A percentile compares a stretch with the other conserved stretches of the same genome.
These are phyloP conservation scores for Parnassius smintheus DNA, from an alignment of 2,888 invertebrate species.

Conservation along the genomic window DNA sequence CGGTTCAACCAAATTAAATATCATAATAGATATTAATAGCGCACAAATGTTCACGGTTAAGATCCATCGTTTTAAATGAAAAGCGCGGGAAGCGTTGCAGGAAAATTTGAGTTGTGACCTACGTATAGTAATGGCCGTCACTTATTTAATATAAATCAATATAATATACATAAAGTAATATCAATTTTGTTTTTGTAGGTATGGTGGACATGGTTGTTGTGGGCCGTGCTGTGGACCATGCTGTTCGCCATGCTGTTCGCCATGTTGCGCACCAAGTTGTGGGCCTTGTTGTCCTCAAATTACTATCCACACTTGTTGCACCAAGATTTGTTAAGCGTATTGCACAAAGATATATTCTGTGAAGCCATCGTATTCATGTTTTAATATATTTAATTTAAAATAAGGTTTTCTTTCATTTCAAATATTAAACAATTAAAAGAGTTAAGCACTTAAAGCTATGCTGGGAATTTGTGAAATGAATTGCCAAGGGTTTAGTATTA, in stretches of 20 bases:
- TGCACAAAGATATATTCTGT: background rate
- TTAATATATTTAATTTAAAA: background rate
- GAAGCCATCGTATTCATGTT: background rate
- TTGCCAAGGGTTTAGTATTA: too few species aligned
- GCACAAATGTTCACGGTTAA: too few species aligned
- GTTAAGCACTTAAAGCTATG: background rate
- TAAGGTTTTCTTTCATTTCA: too few species aligned
- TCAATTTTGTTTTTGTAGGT: conserved; percentile 4
- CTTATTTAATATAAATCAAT: too few species aligned
- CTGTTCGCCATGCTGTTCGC: background rate
- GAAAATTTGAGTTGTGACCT: too few species aligned
- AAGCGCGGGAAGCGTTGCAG: too few species aligned
- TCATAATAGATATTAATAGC: too few species aligned
- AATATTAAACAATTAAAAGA: background rate
- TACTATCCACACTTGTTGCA: conserved; percentile 71
- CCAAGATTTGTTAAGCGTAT: conserved; percentile 63
- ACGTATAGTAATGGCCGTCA: too few species aligned
- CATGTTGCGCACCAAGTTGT: conserved; percentile 53
- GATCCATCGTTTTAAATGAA: too few species aligned
- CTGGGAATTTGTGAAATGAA: too few species aligned
- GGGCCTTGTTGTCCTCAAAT: conserved; percentile 55
- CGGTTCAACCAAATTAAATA: too few species aligned
- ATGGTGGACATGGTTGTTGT: too few species aligned
- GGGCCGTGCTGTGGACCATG: background rate
- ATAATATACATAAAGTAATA: background rate